Evolutionary conservation across 2,113 vertebrate species (phyloP), one percentile per base, ranked within the genome.

Genomic region (Phodopus roborovskii): DNA sequence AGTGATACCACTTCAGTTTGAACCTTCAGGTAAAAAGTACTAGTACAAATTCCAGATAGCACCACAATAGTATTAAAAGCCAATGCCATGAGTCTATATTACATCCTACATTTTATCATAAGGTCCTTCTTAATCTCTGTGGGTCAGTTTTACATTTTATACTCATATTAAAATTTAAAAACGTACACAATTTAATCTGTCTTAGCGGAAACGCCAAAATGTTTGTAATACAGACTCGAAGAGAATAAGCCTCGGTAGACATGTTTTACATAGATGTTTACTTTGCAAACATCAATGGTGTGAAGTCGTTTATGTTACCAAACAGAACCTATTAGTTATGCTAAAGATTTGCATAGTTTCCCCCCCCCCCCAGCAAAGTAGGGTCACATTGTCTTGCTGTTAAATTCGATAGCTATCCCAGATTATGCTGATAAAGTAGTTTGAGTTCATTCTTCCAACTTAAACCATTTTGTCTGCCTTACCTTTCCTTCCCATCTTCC

Each of bases 151-250:
- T 42, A 60, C 1, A 68, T 79, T 94, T 95, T 86, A 79, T 77
- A 24, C 15, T 79, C 92, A 88, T 28, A 64, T 92, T 68, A 91
- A 81, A 22, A 92, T 74, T 39, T 73, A 6, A 64, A 94, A 92
- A 93, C 9, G 5, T 78, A 19, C 30, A 1, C 6, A 64, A 79
- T 92, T 86, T 88, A 93, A 91, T 66, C 53, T n/a, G 4, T 74
- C 58, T 94, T 58, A 30, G 39, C 28, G 45, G 30, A 93, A 88
- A 90, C 19, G 56, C 87, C 45, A n/a, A 93, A 97, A 70, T 42
- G 78, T 91, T 96, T 97, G 97, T 97, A 95, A 96, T 97, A 95
- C 53, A 97, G 97, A 97, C 96, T 97, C 86, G 81, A 66, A n/a
- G 15, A 92, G 85, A 86, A 94, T 22, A 92, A 64, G 0, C 77